These are phyloP conservation scores for Drosophila gunungcola DNA, from an alignment of 1,140 invertebrate genomes.

Conservation along the genomic window DNA sequence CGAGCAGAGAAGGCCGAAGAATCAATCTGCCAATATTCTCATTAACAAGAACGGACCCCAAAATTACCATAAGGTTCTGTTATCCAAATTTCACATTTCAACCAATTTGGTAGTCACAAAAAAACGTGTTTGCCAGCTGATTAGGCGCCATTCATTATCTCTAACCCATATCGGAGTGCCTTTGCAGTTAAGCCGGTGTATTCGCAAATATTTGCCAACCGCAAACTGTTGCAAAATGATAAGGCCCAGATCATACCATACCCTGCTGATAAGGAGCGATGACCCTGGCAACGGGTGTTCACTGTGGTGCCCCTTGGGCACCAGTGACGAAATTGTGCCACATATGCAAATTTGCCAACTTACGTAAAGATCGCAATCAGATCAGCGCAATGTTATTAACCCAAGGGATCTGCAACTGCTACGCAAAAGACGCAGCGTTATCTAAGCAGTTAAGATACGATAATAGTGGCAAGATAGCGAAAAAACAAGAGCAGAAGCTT, in stretches of 20 bases:
- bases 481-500: conserved; percentile 27
- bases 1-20: conserved; percentile 15
- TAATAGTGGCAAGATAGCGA: conserved; percentile 39
- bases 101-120: background rate
- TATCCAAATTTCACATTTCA: conserved; percentile 5
- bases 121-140: background rate
- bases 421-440: conserved; percentile 63
- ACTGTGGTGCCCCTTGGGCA: conserved; percentile 19
- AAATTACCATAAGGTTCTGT: conserved; percentile 18
- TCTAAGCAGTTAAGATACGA: conserved; percentile 53
- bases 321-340: conserved; percentile 58
- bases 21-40: background rate
- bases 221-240: conserved; percentile 19
- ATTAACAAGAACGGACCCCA: background rate
- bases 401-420: conserved; percentile 5
- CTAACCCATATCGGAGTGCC: conserved; percentile 9
- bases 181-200: conserved; percentile 7
- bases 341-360: conserved; percentile 68
- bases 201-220: conserved; percentile 37
- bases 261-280: conserved; percentile 27
- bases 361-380: conserved; percentile 55
- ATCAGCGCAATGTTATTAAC: conserved; percentile 52
- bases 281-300: conserved; percentile 43
- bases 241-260: conserved; percentile 26
- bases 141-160: conserved; percentile 20